Conservation (phyloP, 2,888 invertebrate genomes). For the Acrobeloides nanus region DNA sequence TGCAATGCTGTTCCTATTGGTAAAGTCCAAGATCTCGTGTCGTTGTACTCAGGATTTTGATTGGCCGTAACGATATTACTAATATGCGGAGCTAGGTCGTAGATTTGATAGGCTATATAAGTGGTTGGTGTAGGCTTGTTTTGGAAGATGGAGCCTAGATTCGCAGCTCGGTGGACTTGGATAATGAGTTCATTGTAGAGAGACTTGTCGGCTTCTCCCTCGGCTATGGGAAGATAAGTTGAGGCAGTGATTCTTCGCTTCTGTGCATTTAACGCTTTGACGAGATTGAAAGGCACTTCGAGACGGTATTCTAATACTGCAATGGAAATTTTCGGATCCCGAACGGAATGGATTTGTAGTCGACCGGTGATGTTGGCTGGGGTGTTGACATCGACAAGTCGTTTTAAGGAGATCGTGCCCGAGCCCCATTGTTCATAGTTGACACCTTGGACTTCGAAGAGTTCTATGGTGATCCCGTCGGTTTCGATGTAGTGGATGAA, state of each 20-base stretch:
- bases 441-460: conserved; percentile 35
- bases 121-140: conserved; percentile 4
- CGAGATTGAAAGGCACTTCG: conserved; percentile 18
- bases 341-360: conserved; percentile 2
- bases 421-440: conserved; percentile 32
- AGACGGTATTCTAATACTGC: conserved; percentile 18
- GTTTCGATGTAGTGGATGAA: conserved; percentile 59
- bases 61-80: conserved; percentile 7
- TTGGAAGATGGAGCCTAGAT: no score
- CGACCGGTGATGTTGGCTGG: conserved; percentile 16
- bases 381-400: conserved; percentile 26
- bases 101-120: conserved; percentile 23
- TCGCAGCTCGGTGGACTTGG: no score
- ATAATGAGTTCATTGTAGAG: no score
- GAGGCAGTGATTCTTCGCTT: conserved; percentile 30
- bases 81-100: conserved; percentile 24
- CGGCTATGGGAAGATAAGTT: conserved; percentile 22
- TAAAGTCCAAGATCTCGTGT: conserved; percentile 13
- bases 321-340: conserved; percentile 3
- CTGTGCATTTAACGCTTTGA: conserved; percentile 23
- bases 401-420: conserved; percentile 32
- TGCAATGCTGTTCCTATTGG: conserved; percentile 21
- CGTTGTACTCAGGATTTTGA: conserved; percentile 22
- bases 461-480: conserved; percentile 45
- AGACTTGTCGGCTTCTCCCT: no score